phyloP scores from a whole-genome alignment of 2,797 vertebrate species.

The Aphelocoma californica region DNA sequence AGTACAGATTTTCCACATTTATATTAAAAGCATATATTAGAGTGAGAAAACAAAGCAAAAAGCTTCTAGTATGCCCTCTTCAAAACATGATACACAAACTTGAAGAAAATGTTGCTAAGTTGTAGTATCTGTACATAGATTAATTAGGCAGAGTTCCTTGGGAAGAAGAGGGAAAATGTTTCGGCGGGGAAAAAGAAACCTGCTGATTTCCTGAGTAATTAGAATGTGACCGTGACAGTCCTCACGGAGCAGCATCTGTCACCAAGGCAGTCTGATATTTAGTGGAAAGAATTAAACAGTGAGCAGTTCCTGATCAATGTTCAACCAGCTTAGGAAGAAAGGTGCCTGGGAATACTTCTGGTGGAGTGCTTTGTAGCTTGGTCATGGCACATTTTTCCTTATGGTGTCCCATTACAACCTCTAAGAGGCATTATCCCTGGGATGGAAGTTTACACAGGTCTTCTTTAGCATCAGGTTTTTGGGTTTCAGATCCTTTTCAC shows the following conservation, averaged over 20 bases:
- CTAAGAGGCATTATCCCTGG: not conserved
- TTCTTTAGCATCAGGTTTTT: not conserved
- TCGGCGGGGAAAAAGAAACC: not conserved
- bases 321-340: not conserved
- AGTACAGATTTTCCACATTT: not conserved
- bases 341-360: not conserved
- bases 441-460: not conserved
- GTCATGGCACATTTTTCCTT: rapidly evolving
- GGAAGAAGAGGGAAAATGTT: not conserved
- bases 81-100: not conserved
- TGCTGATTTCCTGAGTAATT: not conserved
- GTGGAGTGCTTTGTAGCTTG: not conserved
- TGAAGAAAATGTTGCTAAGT: not conserved
- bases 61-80: not conserved
- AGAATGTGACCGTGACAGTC: not conserved
- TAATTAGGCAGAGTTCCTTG: not conserved
- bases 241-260: not conserved
- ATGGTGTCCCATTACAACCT: not conserved
- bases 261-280: not conserved
- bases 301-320: not conserved
- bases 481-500: not conserved
- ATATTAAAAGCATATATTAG: not conserved
- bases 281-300: not conserved
- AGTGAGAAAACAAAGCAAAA: not conserved
- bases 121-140: not conserved